Evolutionary conservation across 2,797 vertebrate genomes (phyloP).

Genomic region (Dallia pectoralis): DNA sequence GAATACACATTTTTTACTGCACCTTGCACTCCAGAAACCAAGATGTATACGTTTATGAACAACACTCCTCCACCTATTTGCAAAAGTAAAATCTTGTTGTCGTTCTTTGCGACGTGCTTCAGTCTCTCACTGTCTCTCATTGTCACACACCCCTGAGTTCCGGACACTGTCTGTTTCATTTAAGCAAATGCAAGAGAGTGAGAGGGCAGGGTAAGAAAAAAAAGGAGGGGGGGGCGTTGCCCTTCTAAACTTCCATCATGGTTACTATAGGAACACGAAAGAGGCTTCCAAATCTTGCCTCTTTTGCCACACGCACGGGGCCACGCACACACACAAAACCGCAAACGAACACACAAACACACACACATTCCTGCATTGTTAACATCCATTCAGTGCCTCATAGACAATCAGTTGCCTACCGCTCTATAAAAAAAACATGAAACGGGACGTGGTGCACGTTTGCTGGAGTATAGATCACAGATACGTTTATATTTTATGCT

Average conservation of each 20-base stretch:
- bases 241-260: constrained; percentile 55
- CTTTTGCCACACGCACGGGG: constrained; percentile 22
- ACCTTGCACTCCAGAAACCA: not conserved
- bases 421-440: not conserved
- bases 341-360: constrained; percentile 11
- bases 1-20: not conserved
- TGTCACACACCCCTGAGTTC: constrained; percentile 16
- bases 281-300: constrained; percentile 53
- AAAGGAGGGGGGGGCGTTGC: constrained; percentile 30
- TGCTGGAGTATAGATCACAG: not conserved
- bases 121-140: not conserved
- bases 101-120: not conserved
- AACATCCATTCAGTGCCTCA: constrained; percentile 1
- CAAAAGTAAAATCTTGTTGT: constrained; percentile 5
- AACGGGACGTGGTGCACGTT: constrained; percentile 4
- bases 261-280: constrained; percentile 61
- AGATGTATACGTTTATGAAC: not conserved
- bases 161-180: constrained; percentile 28
- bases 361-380: constrained; percentile 25
- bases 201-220: constrained; percentile 34
- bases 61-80: constrained; percentile 1
- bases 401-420: not conserved
- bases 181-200: constrained; percentile 41
- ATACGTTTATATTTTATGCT: not conserved
- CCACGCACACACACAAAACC: constrained; percentile 13